Evolutionary conservation across 2,113 vertebrate genomes (phyloP), one percentile per base, ranked within the genome.

Genomic region (Promerops cafer): DNA sequence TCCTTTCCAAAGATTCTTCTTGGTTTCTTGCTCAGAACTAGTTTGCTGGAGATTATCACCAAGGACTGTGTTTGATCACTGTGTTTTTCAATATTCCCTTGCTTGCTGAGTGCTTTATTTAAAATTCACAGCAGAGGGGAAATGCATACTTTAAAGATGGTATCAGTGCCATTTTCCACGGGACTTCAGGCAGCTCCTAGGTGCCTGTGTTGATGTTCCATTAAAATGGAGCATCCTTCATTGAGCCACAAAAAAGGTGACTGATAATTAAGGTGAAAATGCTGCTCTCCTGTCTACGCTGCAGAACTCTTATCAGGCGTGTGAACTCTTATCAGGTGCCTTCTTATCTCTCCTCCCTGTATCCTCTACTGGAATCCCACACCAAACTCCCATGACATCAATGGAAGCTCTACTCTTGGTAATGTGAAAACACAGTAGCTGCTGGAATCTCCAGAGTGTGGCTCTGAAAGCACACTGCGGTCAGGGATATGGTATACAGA

Each of bases 221-320:
- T 94, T 94, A 91, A 83, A 87, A 94, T 13, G 37, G 47, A 88
- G 31, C 53, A 81, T 71, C 74, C 50, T 90, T 88, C 80, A 88
- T 13, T 75, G 61, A 92, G 76, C 37, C 79, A 83, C 60, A 75
- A 65, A 91, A 82, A 94, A 95, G 89, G 82, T 94, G 94, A 95
- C 91, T 90, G 65, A 94, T 94, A 95, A 96, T 95, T 86, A 95
- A 96, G 60, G 94, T 83, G 93, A 95, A 95, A 96, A 92, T 49
- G 27, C 53, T 92, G 60, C 45, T 94, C 35, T 91, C 45, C 78
- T n/a, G 39, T 56, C 87, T 96, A 21, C 0, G 0, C n/a, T 28
- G 69, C 80, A 95, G 70, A 76, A 76, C 70, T 84, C 60, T 92
- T 89, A 96, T 95, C 88, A 85, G 77, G 33, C 3, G 0, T 66